These are phyloP conservation scores for Diadumene lineata DNA, from an alignment of 92 coral and sea anemone species.

Conservation along the genomic window DNA sequence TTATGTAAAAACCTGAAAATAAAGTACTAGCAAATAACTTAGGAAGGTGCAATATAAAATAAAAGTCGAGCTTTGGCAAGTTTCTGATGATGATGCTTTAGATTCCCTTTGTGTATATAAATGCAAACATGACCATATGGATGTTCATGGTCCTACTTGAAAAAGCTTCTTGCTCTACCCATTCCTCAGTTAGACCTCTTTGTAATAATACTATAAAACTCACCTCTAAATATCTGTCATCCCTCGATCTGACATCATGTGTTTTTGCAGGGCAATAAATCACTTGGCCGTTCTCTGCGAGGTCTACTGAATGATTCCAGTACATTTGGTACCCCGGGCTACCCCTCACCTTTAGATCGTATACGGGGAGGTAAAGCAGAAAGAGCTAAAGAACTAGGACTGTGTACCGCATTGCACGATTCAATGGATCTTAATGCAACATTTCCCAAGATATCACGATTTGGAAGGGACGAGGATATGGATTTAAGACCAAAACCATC, in stretches of 20 bases:
- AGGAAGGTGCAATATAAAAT: no score
- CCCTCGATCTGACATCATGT: neutral
- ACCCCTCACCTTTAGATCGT: constrained; percentile 92
- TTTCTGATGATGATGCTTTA: no score
- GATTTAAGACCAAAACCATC: constrained; percentile 50
- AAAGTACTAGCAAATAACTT: no score
- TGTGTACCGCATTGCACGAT: constrained; percentile 72
- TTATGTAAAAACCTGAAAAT: no score
- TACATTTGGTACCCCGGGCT: constrained; percentile 80
- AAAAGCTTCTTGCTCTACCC: no score
- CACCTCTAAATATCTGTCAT: no score
- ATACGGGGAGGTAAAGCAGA: constrained; percentile 66
- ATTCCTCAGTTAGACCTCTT: no score
- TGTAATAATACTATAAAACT: no score
- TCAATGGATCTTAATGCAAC: constrained; percentile 86
- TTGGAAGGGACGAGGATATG: constrained; percentile 55
- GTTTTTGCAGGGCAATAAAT: constrained; percentile 34
- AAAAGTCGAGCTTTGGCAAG: no score
- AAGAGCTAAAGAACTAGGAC: constrained; percentile 65
- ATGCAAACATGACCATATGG: no score
- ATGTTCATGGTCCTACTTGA: no score
- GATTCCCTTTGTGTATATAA: no score
- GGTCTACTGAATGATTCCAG: constrained; percentile 44
- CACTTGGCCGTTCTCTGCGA: constrained; percentile 56
- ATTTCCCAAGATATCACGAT: constrained; percentile 61